Conservation (phyloP, 2,888 invertebrate genomes). For the Danaus chrysippus region DNA sequence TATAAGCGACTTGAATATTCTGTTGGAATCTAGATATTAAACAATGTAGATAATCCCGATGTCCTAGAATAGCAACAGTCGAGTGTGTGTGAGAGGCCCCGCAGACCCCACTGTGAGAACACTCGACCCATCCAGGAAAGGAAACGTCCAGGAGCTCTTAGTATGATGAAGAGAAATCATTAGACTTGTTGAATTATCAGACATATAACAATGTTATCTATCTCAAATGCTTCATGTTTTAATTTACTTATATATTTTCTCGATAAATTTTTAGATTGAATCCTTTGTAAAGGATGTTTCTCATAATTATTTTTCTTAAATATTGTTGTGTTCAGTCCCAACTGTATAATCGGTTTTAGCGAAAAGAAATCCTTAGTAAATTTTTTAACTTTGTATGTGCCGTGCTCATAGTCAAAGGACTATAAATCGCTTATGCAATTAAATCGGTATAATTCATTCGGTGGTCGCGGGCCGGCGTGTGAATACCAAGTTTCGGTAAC, state of each 20-base stretch:
- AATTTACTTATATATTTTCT: too few species aligned
- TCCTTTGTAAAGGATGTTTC: constrained; percentile 10
- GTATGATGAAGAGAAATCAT: too few species aligned
- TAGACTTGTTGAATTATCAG: too few species aligned
- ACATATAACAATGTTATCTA: too few species aligned
- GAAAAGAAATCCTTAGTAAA: constrained; percentile 11
- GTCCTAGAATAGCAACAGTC: background rate
- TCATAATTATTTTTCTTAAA: background rate
- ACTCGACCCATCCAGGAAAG: too few species aligned
- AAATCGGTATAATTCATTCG: constrained; percentile 42
- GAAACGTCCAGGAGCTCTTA: too few species aligned
- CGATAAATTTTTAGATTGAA: background rate
- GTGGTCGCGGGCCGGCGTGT: constrained; percentile 32
- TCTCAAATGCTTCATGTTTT: too few species aligned
- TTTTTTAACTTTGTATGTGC: background rate
- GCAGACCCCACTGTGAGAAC: too few species aligned
- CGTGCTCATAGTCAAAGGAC: constrained; percentile 3
- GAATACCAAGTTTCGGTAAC: constrained; percentile 45
- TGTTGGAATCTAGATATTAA: background rate
- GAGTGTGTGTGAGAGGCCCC: background rate
- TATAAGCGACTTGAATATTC: too few species aligned
- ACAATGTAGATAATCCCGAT: background rate
- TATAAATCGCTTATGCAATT: constrained; percentile 53
- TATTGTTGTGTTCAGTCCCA: background rate
- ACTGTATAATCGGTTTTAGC: background rate